These are phyloP conservation scores for Magallana nippona DNA, from an alignment of 2,888 invertebrate genomes.

Conservation along the genomic window DNA sequence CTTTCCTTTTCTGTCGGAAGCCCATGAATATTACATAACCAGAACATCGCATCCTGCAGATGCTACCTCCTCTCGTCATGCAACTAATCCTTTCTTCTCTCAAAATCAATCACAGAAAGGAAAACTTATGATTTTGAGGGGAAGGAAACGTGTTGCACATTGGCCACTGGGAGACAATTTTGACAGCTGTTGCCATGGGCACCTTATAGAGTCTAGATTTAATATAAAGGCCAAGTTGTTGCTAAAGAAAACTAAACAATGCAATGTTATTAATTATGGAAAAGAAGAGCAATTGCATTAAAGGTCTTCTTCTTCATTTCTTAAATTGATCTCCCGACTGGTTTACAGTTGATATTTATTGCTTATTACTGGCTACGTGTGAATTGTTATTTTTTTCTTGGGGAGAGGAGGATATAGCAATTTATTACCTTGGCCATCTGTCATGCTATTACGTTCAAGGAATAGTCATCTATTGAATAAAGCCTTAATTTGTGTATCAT, in stretches of 20 bases:
- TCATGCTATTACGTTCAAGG: neutral
- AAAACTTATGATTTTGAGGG: conserved; percentile 18
- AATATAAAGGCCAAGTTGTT: neutral
- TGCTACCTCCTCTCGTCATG: neutral
- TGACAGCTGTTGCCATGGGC: conserved; percentile 33
- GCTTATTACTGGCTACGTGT: neutral
- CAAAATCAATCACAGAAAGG: conserved; percentile 17
- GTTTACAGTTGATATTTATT: conserved; percentile 2
- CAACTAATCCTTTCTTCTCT: conserved; percentile 23
- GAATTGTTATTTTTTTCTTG: neutral
- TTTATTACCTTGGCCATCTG: conserved; percentile 11
- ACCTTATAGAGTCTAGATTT: neutral
- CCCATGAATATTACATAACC: conserved; percentile 26
- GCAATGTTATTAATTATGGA: conserved; percentile 24
- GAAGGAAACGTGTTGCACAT: conserved; percentile 26
- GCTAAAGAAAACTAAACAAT: conserved; percentile 23
- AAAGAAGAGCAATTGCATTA: neutral
- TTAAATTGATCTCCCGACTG: neutral
- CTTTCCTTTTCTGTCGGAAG: conserved; percentile 5
- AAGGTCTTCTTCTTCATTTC: conserved; percentile 3
- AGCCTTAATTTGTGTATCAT: neutral
- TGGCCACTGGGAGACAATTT: conserved; percentile 7
- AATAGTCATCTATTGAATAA: neutral
- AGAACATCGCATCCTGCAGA: neutral
- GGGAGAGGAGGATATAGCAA: neutral